phyloP scores from a whole-genome alignment of 2,797 vertebrate species.

The Poeciliopsis paucimaculata region DNA sequence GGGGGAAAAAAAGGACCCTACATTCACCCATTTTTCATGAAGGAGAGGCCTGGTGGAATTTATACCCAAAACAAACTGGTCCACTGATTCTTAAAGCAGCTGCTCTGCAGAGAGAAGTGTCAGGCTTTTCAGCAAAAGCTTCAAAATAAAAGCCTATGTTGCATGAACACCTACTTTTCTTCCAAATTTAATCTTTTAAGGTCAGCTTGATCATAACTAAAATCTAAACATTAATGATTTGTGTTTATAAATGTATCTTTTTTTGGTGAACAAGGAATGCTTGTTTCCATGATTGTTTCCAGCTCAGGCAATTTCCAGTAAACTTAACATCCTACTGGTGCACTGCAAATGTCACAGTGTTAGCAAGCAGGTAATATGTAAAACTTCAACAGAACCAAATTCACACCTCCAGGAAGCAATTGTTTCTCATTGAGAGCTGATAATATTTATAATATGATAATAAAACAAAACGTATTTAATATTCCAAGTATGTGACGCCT shows the following conservation, averaged over 20 bases:
- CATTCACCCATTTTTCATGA: neutral
- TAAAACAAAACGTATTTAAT: too few relatives aligned
- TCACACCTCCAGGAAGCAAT: too few relatives aligned
- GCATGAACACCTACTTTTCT: neutral
- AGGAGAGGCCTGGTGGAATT: neutral
- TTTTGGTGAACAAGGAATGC: neutral
- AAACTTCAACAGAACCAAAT: too few relatives aligned
- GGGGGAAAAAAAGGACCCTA: neutral
- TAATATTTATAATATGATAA: too few relatives aligned
- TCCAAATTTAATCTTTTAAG: neutral
- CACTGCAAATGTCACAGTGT: too few relatives aligned
- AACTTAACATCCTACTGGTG: too few relatives aligned
- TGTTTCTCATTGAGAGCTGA: too few relatives aligned
- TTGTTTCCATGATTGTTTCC: too few relatives aligned
- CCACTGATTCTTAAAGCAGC: constrained; percentile 5
- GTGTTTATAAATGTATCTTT: neutral
- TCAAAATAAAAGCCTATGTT: constrained; percentile 56
- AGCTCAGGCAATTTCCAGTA: too few relatives aligned
- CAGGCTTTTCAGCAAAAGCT: constrained; percentile 6
- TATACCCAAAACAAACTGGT: constrained; percentile 36
- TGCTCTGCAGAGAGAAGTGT: neutral
- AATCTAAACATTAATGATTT: neutral
- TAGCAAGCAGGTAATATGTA: too few relatives aligned
- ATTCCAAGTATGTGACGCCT: too few relatives aligned
- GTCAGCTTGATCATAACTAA: neutral